These are phyloP conservation scores for Palythoa heliodiscus DNA, from an alignment of 92 coral and sea anemone species.

Conservation along the genomic window DNA sequence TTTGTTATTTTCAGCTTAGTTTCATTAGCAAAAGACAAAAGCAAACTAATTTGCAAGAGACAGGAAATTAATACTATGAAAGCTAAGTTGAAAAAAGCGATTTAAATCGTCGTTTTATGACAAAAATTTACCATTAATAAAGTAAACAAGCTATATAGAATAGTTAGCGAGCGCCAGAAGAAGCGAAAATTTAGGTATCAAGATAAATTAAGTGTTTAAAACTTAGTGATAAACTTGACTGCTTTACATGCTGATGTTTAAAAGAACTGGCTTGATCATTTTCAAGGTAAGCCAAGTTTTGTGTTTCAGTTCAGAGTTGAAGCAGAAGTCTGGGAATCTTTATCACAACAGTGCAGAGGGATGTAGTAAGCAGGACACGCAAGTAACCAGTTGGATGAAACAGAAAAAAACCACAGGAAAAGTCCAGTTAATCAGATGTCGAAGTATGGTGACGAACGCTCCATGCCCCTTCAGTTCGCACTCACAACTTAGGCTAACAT, in stretches of 20 bases:
- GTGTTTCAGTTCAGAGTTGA: background rate
- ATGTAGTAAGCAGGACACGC: background rate
- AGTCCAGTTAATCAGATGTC: conserved; percentile 34
- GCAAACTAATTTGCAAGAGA: background rate
- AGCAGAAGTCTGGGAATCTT: background rate
- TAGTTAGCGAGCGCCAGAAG: background rate
- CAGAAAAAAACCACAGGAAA: conserved; percentile 13
- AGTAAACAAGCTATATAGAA: background rate
- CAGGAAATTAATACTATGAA: background rate
- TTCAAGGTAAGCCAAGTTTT: background rate
- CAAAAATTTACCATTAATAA: background rate
- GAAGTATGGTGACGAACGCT: conserved; percentile 10
- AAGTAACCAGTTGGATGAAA: background rate
- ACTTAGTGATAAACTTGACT: background rate
- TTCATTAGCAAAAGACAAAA: background rate
- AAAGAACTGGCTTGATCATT: background rate
- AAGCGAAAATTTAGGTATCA: background rate
- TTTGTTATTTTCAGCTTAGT: background rate
- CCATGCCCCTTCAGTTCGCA: conserved; percentile 22
- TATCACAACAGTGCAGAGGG: background rate
- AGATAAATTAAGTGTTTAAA: background rate
- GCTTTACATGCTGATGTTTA: background rate
- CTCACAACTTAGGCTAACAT: conserved; percentile 44
- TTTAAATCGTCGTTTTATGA: background rate
- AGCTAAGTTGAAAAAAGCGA: background rate